These are phyloP conservation scores for Copsychus sechellarum DNA, from an alignment of 2,113 vertebrate genomes.

Conservation along the genomic window DNA sequence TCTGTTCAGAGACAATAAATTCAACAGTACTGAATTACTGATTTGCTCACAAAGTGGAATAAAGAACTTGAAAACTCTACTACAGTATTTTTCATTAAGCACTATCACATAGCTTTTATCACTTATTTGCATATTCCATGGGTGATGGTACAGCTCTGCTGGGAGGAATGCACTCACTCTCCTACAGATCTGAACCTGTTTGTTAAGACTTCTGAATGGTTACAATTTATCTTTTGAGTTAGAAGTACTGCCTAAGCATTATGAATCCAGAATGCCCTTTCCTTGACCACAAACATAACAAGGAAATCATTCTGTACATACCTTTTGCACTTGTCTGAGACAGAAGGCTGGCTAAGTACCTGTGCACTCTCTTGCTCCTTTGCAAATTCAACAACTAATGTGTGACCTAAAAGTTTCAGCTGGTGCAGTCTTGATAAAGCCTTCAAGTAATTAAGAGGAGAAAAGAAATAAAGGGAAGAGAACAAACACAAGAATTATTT, in stretches of 20 bases:
- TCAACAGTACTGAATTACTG: not conserved
- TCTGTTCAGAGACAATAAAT: not conserved
- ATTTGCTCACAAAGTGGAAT: not conserved
- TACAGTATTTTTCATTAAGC: not conserved
- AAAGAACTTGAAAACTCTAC: not conserved
- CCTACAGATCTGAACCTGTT: not conserved
- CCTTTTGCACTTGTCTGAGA: conserved; percentile 78
- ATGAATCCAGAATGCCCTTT: fast-evolving
- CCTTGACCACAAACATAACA: not conserved
- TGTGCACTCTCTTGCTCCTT: conserved; percentile 84
- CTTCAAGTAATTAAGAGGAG: conserved; percentile 66
- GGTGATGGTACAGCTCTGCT: not conserved
- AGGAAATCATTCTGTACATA: conserved; percentile 39
- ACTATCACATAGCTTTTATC: not conserved
- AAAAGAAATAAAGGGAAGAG: not conserved
- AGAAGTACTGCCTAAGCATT: not conserved
- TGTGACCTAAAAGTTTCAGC: conserved; percentile 86
- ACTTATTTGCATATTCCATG: not conserved
- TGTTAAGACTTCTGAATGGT: not conserved
- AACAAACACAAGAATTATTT: not conserved
- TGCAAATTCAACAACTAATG: conserved; percentile 90
- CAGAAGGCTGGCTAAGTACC: conserved; percentile 79
- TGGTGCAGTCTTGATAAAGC: conserved; percentile 91
- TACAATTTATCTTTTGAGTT: not conserved
- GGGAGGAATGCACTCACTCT: not conserved